phyloP scores from a whole-genome alignment of 2,113 vertebrate species.

The Syrrhaptes paradoxus region DNA sequence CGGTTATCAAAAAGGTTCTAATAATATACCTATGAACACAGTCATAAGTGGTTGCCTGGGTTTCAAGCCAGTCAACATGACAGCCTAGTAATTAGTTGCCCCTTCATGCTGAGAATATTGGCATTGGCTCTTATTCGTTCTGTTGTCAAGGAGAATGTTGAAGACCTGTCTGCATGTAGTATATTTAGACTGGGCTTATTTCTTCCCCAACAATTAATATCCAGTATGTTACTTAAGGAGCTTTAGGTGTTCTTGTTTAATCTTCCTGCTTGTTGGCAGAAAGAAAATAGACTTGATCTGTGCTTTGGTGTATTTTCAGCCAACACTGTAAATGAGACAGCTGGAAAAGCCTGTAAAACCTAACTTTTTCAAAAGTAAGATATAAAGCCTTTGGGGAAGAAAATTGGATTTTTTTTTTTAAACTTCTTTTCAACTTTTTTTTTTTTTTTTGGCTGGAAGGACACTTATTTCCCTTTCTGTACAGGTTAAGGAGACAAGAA shows the following conservation, averaged over 20 bases:
- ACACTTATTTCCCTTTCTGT: not conserved
- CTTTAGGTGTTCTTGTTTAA: not conserved
- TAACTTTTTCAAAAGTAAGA: not conserved
- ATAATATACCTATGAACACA: constrained; percentile 30
- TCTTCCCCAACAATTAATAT: not conserved
- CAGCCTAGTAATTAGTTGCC: not conserved
- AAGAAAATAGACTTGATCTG: not conserved
- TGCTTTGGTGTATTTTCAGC: not conserved
- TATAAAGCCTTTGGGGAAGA: not conserved
- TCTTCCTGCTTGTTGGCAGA: not conserved
- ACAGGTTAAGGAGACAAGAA: constrained; percentile 90
- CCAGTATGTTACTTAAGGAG: not conserved
- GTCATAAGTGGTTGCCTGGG: constrained; percentile 16
- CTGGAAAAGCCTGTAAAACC: not conserved
- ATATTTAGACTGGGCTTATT: not conserved
- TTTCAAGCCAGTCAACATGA: constrained; percentile 10
- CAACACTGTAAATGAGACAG: not conserved
- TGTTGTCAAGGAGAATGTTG: not conserved
- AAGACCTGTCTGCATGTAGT: not conserved
- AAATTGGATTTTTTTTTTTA: not conserved
- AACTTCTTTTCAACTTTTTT: no score
- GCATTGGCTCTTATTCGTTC: not conserved
- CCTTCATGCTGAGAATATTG: constrained; percentile 16
- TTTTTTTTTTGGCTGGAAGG: not conserved
- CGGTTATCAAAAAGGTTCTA: constrained; percentile 34